phyloP scores from a whole-genome alignment of 2,797 vertebrate species.

The Benthosema pterotum region DNA sequence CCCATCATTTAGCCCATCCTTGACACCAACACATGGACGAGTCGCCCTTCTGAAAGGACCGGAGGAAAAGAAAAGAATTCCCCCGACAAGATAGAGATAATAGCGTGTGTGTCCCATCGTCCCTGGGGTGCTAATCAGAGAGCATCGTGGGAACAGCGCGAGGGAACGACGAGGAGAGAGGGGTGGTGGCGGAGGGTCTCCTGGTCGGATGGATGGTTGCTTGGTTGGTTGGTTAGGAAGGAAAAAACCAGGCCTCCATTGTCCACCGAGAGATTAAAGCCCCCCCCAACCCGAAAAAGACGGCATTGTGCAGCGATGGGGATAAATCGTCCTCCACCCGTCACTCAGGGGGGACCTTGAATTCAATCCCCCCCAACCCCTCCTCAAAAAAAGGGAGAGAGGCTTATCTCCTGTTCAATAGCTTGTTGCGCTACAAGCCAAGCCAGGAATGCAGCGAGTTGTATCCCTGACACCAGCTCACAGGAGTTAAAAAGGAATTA shows the following conservation, averaged over 20 bases:
- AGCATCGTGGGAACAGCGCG: conserved; percentile 97
- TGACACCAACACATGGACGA: conserved; percentile 58
- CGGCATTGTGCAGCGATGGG: conserved; percentile 91
- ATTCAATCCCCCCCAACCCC: conserved; percentile 92
- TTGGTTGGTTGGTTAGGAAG: conserved; percentile 53
- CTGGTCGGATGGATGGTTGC: conserved; percentile 38
- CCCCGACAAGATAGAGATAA: conserved; percentile 86
- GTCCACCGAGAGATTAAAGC: conserved; percentile 96
- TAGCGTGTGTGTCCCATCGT: conserved; percentile 88
- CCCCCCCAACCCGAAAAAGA: conserved; percentile 80
- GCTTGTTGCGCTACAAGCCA: conserved; percentile 92
- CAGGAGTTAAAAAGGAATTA: conserved; percentile 81
- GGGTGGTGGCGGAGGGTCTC: conserved; percentile 55
- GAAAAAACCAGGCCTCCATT: conserved; percentile 88
- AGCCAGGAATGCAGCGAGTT: conserved; percentile 87
- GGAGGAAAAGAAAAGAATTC: conserved; percentile 70
- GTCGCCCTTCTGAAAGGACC: conserved; percentile 48
- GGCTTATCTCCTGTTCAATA: conserved; percentile 99
- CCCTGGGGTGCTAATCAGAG: conserved; percentile 87
- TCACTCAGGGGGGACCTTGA: conserved; percentile 92
- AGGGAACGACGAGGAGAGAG: conserved; percentile 64
- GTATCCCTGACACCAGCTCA: conserved; percentile 80
- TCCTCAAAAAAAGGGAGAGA: conserved; percentile 87
- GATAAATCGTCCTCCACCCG: conserved; percentile 98
- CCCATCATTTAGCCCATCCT: conserved; percentile 43